Percentiles rank a stretch among this genome's conserved stretches.
phyloP scores from a whole-genome alignment of 2,888 invertebrate species.

The Ophion slaviceki region DNA sequence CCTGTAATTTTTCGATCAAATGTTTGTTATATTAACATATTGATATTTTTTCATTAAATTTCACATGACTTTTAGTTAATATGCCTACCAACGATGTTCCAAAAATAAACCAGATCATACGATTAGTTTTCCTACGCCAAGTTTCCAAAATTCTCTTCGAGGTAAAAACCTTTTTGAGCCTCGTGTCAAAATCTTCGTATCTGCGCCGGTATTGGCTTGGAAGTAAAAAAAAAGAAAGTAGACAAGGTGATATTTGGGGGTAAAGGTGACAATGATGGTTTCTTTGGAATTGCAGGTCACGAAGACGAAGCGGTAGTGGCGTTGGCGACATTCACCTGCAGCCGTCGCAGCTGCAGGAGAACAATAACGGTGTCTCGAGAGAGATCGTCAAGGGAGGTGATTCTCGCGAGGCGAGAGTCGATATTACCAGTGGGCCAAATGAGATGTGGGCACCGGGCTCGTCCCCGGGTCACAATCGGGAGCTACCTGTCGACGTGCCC shows the following conservation, averaged over 20 bases:
- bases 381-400: slow-evolving; percentile 83
- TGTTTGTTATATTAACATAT: too few relatives aligned
- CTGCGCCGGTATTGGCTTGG: neutral
- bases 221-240: neutral
- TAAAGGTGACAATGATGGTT: slow-evolving; percentile 6
- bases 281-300: slow-evolving; percentile 87
- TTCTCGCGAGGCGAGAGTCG: slow-evolving; percentile 73
- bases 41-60: too few relatives aligned
- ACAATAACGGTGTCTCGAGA: slow-evolving; percentile 84
- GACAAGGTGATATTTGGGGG: neutral
- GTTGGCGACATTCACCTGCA: slow-evolving; percentile 92
- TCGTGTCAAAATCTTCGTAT: too few relatives aligned
- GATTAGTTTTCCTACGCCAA: too few relatives aligned
- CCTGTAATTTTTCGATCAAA: too few relatives aligned
- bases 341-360: slow-evolving; percentile 86
- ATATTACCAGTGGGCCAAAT: slow-evolving; percentile 84
- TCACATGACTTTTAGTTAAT: too few relatives aligned
- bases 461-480: slow-evolving; percentile 92
- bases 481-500: slow-evolving; percentile 99
- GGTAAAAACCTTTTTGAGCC: too few relatives aligned
- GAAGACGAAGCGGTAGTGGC: slow-evolving; percentile 91
- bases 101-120: too few relatives aligned
- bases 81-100: too few relatives aligned
- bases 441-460: slow-evolving; percentile 83
- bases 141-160: too few relatives aligned